phyloP scores from a whole-genome alignment of 2,888 invertebrate genomes.

The Eupeodes latifasciatus region DNA sequence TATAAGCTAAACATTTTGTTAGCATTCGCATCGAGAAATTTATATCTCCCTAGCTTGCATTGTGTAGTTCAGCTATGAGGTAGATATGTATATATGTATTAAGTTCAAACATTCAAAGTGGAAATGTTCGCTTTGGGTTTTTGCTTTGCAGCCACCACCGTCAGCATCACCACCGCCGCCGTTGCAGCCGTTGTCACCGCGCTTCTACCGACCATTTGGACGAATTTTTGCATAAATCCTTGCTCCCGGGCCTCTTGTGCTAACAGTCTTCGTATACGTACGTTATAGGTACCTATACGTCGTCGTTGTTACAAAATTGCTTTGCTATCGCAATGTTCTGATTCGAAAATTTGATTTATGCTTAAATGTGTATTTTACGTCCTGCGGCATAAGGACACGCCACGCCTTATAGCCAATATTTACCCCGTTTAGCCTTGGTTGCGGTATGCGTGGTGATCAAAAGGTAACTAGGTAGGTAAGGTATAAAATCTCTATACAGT shows the following conservation, averaged over 20 bases:
- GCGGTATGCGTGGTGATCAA: not conserved
- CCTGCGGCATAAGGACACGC: conserved; percentile 53
- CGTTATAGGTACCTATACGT: too few relatives aligned
- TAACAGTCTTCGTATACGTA: conserved; percentile 2
- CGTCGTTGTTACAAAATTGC: not conserved
- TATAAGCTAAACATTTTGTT: conserved; percentile 54
- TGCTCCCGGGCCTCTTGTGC: conserved; percentile 25
- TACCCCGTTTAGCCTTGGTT: not conserved
- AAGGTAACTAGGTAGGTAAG: not conserved
- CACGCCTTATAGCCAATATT: conserved; percentile 25
- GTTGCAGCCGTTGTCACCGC: too few relatives aligned
- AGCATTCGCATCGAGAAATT: conserved; percentile 53
- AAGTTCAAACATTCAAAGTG: conserved; percentile 7
- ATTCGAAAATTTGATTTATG: conserved; percentile 72
- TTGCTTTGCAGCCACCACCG: too few relatives aligned
- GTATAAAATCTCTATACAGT: not conserved
- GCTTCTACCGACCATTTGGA: not conserved
- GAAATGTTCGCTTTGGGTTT: conserved; percentile 11
- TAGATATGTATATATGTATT: too few relatives aligned
- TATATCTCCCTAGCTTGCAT: conserved; percentile 34
- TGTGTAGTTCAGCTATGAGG: not conserved
- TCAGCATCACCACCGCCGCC: too few relatives aligned
- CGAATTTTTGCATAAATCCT: conserved; percentile 67
- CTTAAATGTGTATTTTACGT: conserved; percentile 50
- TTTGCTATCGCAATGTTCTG: conserved; percentile 42